These are phyloP conservation scores for Sclerurus mexicanus DNA, from an alignment of 2,113 vertebrate genomes.

Conservation along the genomic window DNA sequence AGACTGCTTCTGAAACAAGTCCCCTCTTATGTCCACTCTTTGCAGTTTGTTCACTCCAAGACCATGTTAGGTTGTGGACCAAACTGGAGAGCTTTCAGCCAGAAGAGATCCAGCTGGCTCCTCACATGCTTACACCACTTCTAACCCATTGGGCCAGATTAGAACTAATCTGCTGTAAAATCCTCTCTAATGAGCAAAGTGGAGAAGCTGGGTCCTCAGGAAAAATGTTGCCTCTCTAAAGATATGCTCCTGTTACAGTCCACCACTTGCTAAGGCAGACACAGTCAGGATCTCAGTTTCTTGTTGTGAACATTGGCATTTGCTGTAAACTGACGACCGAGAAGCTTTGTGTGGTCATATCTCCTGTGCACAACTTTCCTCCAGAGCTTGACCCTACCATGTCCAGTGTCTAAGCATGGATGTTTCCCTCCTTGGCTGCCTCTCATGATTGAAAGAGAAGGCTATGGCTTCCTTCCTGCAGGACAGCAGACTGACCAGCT, in stretches of 20 bases:
- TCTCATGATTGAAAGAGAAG: not conserved
- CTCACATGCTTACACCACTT: accelerated
- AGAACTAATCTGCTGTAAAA: not conserved
- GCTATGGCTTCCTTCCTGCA: not conserved
- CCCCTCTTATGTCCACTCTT: not conserved
- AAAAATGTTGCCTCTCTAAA: not conserved
- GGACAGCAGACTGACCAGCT: not conserved
- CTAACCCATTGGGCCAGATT: not conserved
- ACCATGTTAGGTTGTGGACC: not conserved
- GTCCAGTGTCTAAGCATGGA: not conserved
- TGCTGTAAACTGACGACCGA: not conserved
- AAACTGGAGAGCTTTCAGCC: not conserved
- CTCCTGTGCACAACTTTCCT: not conserved
- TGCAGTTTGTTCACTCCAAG: not conserved
- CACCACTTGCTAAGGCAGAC: not conserved
- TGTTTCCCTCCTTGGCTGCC: not conserved
- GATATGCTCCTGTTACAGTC: not conserved
- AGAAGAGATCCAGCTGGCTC: not conserved
- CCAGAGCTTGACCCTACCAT: not conserved
- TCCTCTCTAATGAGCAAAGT: not conserved
- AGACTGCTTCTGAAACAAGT: not conserved
- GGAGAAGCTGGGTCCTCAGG: not conserved
- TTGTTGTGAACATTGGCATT: not conserved
- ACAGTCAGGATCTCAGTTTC: not conserved
- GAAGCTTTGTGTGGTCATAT: not conserved